These are phyloP conservation scores for Psittacara wagleri DNA, from an alignment of 2,113 vertebrate genomes.

Conservation along the genomic window DNA sequence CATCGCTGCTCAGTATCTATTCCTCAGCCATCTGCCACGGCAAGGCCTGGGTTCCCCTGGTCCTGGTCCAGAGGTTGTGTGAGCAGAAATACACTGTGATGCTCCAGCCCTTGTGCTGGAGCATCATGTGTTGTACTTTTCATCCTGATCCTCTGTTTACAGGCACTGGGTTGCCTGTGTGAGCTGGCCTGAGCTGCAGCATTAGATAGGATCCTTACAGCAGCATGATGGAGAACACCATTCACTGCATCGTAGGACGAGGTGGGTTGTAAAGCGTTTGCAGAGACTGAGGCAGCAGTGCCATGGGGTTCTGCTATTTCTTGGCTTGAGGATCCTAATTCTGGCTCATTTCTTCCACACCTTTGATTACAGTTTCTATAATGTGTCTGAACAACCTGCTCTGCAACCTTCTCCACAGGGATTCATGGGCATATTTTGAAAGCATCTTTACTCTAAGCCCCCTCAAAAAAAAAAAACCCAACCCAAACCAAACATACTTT, in stretches of 20 bases:
- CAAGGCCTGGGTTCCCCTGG: too few relatives aligned
- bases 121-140: neutral
- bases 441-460: conserved; percentile 1
- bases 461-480: neutral
- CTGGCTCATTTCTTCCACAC: conserved; percentile 4
- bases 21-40: neutral
- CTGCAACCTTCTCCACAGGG: neutral
- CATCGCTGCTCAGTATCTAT: neutral
- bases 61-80: neutral
- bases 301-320: neutral
- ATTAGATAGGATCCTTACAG: neutral
- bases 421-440: neutral
- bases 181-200: neutral
- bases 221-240: neutral
- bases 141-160: neutral
- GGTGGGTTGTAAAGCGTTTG: neutral
- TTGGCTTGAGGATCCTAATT: conserved; percentile 7
- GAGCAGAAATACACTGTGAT: neutral
- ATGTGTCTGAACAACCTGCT: neutral
- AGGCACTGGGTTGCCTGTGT: neutral
- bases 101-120: neutral
- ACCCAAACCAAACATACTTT: neutral
- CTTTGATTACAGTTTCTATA: neutral
- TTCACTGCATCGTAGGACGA: neutral
- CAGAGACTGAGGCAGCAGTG: neutral